Conservation (phyloP, 2,797 vertebrate genomes). For the Lepidocolaptes lacrymiger region DNA sequence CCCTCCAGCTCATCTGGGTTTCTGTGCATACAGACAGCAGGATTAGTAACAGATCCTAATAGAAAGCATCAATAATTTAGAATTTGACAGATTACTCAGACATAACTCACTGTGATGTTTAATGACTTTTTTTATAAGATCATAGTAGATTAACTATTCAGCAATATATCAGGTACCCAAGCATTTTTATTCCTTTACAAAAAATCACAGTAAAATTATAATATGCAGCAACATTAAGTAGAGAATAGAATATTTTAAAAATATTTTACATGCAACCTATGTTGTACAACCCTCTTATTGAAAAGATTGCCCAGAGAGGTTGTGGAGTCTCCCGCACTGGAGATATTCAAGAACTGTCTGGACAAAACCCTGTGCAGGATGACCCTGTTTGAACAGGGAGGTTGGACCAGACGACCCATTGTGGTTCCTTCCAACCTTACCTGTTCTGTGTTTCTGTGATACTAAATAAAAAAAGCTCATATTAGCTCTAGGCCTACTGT, state of each 20-base stretch:
- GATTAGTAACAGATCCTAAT: neutral
- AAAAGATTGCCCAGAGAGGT: neutral
- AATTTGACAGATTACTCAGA: neutral
- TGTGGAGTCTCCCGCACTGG: neutral
- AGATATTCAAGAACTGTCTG: neutral
- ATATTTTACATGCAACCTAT: neutral
- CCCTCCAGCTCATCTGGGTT: neutral
- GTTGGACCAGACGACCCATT: neutral
- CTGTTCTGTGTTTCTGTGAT: fast-evolving
- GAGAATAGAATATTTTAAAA: neutral
- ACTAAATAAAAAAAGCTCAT: neutral
- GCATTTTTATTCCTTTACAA: neutral
- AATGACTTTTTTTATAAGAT: slow-evolving; percentile 12
- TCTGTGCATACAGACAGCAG: neutral
- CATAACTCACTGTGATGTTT: neutral
- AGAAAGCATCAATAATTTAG: slow-evolving; percentile 33
- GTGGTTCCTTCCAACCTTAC: neutral
- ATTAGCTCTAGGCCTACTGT: neutral
- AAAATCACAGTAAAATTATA: neutral
- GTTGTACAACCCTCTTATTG: neutral
- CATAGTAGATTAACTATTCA: neutral
- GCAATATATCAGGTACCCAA: neutral
- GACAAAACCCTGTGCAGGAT: too few relatives aligned
- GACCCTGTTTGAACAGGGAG: neutral
- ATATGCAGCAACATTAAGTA: neutral